phyloP scores from a whole-genome alignment of 2,888 invertebrate genomes.

The Aporophyla lueneburgensis region DNA sequence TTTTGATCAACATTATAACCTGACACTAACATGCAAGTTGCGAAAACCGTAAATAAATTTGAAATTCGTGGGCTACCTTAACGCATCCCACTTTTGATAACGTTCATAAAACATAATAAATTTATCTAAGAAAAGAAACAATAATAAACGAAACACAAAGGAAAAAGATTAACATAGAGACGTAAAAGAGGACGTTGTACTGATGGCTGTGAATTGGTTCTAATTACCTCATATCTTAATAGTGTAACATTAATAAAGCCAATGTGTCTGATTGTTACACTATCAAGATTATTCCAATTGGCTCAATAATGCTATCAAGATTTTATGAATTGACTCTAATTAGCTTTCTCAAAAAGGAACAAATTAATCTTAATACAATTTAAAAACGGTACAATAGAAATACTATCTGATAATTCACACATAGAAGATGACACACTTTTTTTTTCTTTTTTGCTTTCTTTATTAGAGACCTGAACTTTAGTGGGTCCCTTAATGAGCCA shows the following conservation, averaged over 20 bases:
- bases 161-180: background rate
- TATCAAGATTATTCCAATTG: conserved; percentile 21
- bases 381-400: background rate
- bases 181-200: conserved; percentile 21
- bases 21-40: no score
- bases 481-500: background rate
- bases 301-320: conserved; percentile 2
- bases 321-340: background rate
- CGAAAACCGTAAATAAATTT: no score
- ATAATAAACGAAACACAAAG: background rate
- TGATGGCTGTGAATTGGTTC: background rate
- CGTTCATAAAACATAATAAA: no score
- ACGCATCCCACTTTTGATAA: no score
- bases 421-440: background rate
- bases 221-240: conserved; percentile 15
- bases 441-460: background rate
- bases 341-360: background rate
- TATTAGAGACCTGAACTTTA: background rate
- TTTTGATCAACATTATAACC: no score
- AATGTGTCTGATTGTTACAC: background rate
- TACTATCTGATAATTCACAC: background rate
- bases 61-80: no score
- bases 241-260: background rate
- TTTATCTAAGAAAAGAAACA: background rate
- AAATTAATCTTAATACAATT: background rate